These are phyloP conservation scores for Tigriopus californicus DNA, from an alignment of 2,888 invertebrate genomes.

Conservation along the genomic window DNA sequence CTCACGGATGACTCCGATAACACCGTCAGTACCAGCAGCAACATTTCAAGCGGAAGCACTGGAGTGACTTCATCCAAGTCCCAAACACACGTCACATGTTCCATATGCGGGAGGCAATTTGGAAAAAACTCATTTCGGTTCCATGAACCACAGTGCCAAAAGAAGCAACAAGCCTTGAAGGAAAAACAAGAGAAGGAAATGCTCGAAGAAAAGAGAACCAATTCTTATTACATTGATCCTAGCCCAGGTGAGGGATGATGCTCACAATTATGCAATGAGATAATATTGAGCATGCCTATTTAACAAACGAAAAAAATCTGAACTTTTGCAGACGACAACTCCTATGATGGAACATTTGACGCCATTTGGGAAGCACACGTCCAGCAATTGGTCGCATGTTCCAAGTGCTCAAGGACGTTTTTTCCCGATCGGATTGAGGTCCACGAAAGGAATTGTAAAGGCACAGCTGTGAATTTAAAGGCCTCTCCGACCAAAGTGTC, in stretches of 20 bases:
- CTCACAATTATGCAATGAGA: too few species aligned
- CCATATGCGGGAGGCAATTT: slow-evolving; percentile 33
- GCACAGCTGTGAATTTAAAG: too few species aligned
- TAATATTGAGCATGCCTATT: too few species aligned
- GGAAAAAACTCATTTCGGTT: slow-evolving; percentile 31
- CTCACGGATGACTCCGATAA: too few species aligned
- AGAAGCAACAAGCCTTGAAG: not conserved
- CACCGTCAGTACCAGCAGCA: too few species aligned
- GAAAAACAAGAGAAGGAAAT: not conserved
- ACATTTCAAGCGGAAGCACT: too few species aligned
- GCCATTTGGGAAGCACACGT: slow-evolving; percentile 38
- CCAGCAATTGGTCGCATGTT: slow-evolving; percentile 39
- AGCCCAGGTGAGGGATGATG: too few species aligned
- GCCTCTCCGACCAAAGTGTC: too few species aligned
- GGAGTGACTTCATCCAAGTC: too few species aligned
- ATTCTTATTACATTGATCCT: too few species aligned
- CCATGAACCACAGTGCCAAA: slow-evolving; percentile 29
- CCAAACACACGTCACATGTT: slow-evolving; percentile 23
- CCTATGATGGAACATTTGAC: slow-evolving; percentile 25
- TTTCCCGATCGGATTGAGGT: slow-evolving; percentile 42
- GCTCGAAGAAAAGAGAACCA: not conserved
- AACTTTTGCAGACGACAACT: too few species aligned
- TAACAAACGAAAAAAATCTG: too few species aligned
- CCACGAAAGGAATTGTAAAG: slow-evolving; percentile 40
- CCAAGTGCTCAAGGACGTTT: slow-evolving; percentile 46